Percentiles rank a stretch among this genome's conserved stretches.
Conservation (phyloP, 2,888 invertebrate genomes). For the Anthophora plumipes region DNA sequence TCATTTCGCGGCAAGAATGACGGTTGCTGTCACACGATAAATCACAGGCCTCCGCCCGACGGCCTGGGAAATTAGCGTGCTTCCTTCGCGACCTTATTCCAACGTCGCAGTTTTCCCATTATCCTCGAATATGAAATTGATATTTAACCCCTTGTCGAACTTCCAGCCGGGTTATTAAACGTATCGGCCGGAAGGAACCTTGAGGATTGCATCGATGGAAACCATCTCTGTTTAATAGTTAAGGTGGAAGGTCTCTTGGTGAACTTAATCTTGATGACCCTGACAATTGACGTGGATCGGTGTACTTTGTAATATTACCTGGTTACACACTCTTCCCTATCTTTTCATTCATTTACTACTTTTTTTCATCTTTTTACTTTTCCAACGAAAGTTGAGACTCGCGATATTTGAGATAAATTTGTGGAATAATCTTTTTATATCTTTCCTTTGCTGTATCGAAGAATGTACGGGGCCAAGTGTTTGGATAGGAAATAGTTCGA, state of each 20-base stretch:
- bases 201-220: background rate
- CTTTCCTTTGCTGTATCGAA: too few species aligned
- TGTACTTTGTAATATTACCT: too few species aligned
- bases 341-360: too few species aligned
- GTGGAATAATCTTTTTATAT: too few species aligned
- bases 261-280: background rate
- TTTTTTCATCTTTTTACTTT: too few species aligned
- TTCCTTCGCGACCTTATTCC: slow-evolving; percentile 30
- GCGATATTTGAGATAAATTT: too few species aligned
- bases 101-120: background rate
- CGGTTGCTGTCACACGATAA: slow-evolving; percentile 53
- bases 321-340: too few species aligned
- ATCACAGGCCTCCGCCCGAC: slow-evolving; percentile 37
- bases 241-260: too few species aligned
- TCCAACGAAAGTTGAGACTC: too few species aligned
- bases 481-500: too few species aligned
- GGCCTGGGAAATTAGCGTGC: slow-evolving; percentile 46
- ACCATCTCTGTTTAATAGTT: background rate
- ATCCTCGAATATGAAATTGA: slow-evolving; percentile 17
- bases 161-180: background rate
- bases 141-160: slow-evolving; percentile 38
- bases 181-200: background rate
- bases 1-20: slow-evolving; percentile 51
- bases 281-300: too few species aligned
- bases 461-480: too few species aligned